phyloP scores from a whole-genome alignment of 2,888 invertebrate genomes.

The Branchinecta sandiegonensis region DNA sequence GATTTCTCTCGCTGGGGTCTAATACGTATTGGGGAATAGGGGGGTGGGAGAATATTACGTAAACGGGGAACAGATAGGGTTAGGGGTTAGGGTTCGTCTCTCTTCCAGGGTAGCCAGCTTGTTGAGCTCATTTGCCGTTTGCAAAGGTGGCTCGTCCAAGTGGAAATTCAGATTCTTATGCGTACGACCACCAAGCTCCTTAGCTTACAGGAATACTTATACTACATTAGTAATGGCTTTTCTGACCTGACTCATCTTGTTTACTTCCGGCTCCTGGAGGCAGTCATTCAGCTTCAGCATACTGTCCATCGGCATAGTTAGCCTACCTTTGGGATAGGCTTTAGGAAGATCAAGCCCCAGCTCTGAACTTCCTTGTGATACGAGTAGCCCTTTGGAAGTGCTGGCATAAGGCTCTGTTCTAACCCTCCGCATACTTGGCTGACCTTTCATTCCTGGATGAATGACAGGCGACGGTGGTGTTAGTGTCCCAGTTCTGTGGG shows the following conservation, averaged over 20 bases:
- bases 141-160: no score
- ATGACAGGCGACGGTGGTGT: not conserved
- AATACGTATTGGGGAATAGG: no score
- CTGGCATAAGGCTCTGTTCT: not conserved
- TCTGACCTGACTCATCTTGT: slow-evolving; percentile 5
- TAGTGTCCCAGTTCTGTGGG: not conserved
- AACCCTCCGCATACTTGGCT: not conserved
- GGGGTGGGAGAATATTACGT: no score
- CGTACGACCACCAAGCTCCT: no score
- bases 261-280: not conserved
- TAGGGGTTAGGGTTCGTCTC: no score
- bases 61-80: no score
- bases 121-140: no score
- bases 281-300: slow-evolving; percentile 9
- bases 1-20: no score
- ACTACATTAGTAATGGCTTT: no score
- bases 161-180: no score
- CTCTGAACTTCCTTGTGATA: not conserved
- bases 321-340: not conserved
- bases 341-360: not conserved
- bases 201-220: no score
- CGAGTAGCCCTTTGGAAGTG: not conserved
- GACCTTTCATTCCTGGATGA: not conserved
- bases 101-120: no score
- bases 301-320: slow-evolving; percentile 12